phyloP scores from a whole-genome alignment of 2,888 invertebrate species.

The Microctonus brassicae region DNA sequence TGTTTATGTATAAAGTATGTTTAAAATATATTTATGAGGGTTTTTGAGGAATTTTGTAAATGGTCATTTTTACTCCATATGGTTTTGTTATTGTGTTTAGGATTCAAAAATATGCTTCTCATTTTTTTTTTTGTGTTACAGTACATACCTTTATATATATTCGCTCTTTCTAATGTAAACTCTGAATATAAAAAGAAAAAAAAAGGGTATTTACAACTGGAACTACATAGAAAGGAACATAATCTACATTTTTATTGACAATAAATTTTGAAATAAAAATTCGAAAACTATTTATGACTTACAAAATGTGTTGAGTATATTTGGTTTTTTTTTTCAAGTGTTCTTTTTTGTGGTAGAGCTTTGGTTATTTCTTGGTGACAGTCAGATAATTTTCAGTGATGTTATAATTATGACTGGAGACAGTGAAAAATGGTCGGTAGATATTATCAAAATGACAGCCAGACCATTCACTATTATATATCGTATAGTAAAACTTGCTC shows the following conservation, averaged over 20 bases:
- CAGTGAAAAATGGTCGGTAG: conserved; percentile 30
- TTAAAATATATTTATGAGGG: not conserved
- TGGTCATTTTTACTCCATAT: not conserved
- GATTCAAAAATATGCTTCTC: not conserved
- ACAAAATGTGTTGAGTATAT: not conserved
- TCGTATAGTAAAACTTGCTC: not conserved
- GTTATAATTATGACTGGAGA: not conserved
- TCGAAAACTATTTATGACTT: not conserved
- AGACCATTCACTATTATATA: not conserved
- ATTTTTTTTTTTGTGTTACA: not conserved
- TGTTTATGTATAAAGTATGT: not conserved
- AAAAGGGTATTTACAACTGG: too few relatives aligned
- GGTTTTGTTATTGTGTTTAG: not conserved
- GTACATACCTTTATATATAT: not conserved
- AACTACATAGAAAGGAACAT: too few relatives aligned
- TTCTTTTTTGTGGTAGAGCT: not conserved
- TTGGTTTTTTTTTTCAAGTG: not conserved
- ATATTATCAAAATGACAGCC: conserved; percentile 46
- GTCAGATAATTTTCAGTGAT: not conserved
- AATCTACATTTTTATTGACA: not conserved
- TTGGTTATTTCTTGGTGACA: not conserved
- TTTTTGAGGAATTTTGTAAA: not conserved
- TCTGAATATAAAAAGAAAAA: too few relatives aligned
- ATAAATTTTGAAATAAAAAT: not conserved
- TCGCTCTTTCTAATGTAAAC: too few relatives aligned